These are phyloP conservation scores for Arizona elegans DNA, from an alignment of 2,113 vertebrate species.

Conservation along the genomic window DNA sequence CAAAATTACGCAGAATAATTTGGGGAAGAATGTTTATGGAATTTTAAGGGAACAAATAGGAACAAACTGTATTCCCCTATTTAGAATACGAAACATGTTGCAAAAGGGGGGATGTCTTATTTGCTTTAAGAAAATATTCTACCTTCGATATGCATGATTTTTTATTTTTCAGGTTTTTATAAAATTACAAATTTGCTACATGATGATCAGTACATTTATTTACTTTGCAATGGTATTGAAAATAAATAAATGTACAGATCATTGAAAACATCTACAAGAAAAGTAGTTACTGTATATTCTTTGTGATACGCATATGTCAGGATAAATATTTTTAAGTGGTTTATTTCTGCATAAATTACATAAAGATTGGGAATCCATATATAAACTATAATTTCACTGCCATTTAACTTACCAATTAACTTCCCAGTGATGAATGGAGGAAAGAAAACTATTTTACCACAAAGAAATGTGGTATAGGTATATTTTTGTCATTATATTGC, in stretches of 20 bases:
- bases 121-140: neutral
- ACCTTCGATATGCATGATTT: neutral
- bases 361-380: neutral
- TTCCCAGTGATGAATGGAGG: neutral
- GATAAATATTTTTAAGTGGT: neutral
- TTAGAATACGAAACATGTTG: neutral
- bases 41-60: neutral
- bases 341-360: neutral
- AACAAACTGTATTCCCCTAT: neutral
- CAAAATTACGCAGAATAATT: neutral
- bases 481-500: neutral
- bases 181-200: neutral
- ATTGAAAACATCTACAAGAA: neutral
- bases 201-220: neutral
- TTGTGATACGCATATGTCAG: neutral
- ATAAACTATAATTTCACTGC: neutral
- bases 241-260: neutral
- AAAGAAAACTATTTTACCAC: neutral
- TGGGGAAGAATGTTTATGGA: neutral
- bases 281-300: neutral
- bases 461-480: neutral
- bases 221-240: neutral
- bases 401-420: conserved; percentile 4
- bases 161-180: neutral
- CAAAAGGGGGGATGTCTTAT: neutral